A percentile compares a stretch with the other conserved stretches of the same genome.
phyloP scores from a whole-genome alignment of 2,113 vertebrate species.

The Alosa alosa region DNA sequence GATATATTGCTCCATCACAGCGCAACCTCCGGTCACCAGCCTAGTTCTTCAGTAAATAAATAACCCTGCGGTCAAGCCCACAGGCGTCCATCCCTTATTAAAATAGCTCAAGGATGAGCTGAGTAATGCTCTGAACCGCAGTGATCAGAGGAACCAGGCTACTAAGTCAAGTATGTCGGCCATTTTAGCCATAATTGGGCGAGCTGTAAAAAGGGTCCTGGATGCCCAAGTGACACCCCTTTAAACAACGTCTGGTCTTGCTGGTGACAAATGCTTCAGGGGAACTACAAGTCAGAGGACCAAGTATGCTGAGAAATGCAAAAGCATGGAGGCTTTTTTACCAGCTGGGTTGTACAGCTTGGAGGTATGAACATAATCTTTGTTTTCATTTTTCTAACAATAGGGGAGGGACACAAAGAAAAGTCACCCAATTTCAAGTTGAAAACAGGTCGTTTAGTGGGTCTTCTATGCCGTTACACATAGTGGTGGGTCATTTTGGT shows the following conservation, averaged over 20 bases:
- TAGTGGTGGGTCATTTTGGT: not conserved
- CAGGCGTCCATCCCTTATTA: not conserved
- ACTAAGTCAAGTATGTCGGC: not conserved
- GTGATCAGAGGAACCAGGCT: not conserved
- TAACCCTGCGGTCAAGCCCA: not conserved
- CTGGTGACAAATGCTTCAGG: not conserved
- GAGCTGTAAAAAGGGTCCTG: not conserved
- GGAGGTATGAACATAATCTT: too few species aligned
- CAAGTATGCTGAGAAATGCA: not conserved
- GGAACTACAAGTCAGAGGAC: not conserved
- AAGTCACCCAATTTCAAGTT: not conserved
- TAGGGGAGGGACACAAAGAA: too few species aligned
- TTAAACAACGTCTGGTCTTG: not conserved
- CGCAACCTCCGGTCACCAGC: not conserved
- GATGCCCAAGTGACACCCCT: not conserved
- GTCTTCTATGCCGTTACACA: too few species aligned
- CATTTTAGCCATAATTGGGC: not conserved
- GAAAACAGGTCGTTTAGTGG: not conserved
- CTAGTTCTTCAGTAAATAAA: not conserved
- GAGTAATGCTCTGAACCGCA: not conserved
- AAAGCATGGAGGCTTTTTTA: not conserved
- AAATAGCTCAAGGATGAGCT: not conserved
- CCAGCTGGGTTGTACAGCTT: too few species aligned
- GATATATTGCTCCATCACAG: not conserved
- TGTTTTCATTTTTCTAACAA: too few species aligned